phyloP scores from a whole-genome alignment of 1,140 invertebrate genomes.

The Rhyzopertha dominica region DNA sequence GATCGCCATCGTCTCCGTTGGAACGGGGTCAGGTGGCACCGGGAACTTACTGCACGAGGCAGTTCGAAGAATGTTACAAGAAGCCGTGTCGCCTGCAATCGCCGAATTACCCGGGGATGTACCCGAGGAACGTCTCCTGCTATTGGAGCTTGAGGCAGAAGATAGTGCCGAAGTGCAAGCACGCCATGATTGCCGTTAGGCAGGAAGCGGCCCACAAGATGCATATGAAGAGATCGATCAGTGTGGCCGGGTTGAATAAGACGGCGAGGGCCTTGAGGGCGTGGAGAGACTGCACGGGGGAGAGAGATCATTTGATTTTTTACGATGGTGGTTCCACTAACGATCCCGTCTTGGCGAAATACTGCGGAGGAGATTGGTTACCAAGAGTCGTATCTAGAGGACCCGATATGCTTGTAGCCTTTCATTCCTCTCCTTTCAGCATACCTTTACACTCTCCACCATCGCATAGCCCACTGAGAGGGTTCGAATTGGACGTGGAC shows the following conservation, averaged over 20 bases:
- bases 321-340: conserved; percentile 77
- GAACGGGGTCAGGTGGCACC: conserved; percentile 75
- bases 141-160: conserved; percentile 76
- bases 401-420: conserved; percentile 78
- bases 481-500: conserved; percentile 78
- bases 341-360: conserved; percentile 76
- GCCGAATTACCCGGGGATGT: conserved; percentile 90
- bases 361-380: conserved; percentile 80
- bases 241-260: conserved; percentile 58
- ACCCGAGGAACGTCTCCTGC: conserved; percentile 82
- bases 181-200: conserved; percentile 78
- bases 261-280: conserved; percentile 64
- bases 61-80: conserved; percentile 81
- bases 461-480: conserved; percentile 57
- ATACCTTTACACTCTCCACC: conserved; percentile 59
- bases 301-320: conserved; percentile 77
- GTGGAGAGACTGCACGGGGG: conserved; percentile 76
- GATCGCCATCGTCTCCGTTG: conserved; percentile 62
- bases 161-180: conserved; percentile 78
- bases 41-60: conserved; percentile 80
- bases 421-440: conserved; percentile 71
- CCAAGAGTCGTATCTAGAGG: conserved; percentile 67
- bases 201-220: conserved; percentile 67
- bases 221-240: conserved; percentile 62
- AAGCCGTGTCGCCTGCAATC: conserved; percentile 74